Base-by-base conservation (phyloP, 2,113 vertebrate species). In the Colinus virginianus region DNA sequence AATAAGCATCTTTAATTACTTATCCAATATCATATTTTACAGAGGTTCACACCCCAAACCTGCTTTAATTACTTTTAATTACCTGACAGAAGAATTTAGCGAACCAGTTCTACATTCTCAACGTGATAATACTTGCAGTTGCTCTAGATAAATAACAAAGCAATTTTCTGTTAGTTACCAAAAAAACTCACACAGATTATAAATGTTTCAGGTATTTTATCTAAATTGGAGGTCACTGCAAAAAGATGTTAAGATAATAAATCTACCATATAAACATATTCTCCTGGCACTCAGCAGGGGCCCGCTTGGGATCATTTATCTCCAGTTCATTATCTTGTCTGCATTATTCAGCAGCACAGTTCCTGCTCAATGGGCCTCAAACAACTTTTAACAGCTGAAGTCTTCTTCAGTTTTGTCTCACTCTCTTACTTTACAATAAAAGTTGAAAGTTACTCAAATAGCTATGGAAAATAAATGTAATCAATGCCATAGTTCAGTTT, bases 271-370 rank as follows among this genome's bases (percentile, higher is more conserved):
- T 95, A 97, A 97, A 98, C 94, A 96, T 93, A 97, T 82, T 97
- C 96, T 98, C 96, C 88, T 91, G 96, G 81, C 94, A 95, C 96
- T 84, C 97, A 97, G 97, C 85, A 74, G 95, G 96, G 76, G 83
- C 79, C 55, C 79, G 79, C 95, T 80, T 95, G 95, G 97, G 98
- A 98, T 97, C 97, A 95, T 97, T 97, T 98, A 96, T 97, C 94
- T 97, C 90, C 83, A 93, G 94, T 97, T 98, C 96, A 97, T 98
- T 97, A 97, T 97, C 97, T 96, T 97, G 97, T 97, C 97, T 97
- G 95, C 96, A 96, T 98, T 98, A 99, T 98, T 98, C 97, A 98
- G 96, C 96, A 98, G 97, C 97, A 76, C 92, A 86, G 96, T 97
- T 98, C 97, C 97, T 96, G 96, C 93, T 98, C 97, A 97, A 55